Base-by-base conservation (phyloP, 2,888 invertebrate genomes). In the Melinopterus prodromus region DNA sequence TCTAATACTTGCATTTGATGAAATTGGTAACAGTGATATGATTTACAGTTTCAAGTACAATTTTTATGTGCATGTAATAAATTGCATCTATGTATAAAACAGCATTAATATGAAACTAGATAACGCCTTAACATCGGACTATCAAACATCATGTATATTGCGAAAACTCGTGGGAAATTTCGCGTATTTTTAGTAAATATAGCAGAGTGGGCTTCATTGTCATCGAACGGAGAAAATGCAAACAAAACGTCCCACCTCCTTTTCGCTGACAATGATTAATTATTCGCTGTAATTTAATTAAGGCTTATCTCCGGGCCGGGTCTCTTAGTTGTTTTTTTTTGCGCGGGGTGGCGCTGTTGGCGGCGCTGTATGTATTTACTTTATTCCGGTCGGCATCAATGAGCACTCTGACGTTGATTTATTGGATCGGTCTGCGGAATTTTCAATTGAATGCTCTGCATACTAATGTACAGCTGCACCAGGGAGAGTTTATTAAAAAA, bases 271-370 rank as follows among this genome's bases (percentile, higher is more conserved):
- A 78, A 78, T 78, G 78, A 78, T 78, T 78, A 78, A 78, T 78
- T 71, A 71, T 71, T 72, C 53, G 38, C 36, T 78, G 78, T 78
- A 78, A 78, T 78, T 78, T 78, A 78, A 78, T 78, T 78, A 78
- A 71, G 53, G 71, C 78, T 78, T 78, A 78, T 78, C 78, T 78
- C 53, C 37, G 38, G 71, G 74, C 74, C 74, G 74, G 74, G 35
- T 36, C 36, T 74, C 74, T 36, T 37, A 35, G 74, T 74, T 37
- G 74, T 74, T 37, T 74, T 74, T 74, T 74, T 53, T 53, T 53
- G 53, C 9, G 53, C 12, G 53, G 53, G 53, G 53, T 12, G 53
- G 53, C 53, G 53, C 53, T 53, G 53, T 53, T 53, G 53, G 53
- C 53, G 12, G 53, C 53, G 53, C 53, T 53, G 53, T 53, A 53